These are phyloP conservation scores for Drosophila pseudoananassae DNA, from an alignment of 1,140 invertebrate genomes.

Conservation along the genomic window DNA sequence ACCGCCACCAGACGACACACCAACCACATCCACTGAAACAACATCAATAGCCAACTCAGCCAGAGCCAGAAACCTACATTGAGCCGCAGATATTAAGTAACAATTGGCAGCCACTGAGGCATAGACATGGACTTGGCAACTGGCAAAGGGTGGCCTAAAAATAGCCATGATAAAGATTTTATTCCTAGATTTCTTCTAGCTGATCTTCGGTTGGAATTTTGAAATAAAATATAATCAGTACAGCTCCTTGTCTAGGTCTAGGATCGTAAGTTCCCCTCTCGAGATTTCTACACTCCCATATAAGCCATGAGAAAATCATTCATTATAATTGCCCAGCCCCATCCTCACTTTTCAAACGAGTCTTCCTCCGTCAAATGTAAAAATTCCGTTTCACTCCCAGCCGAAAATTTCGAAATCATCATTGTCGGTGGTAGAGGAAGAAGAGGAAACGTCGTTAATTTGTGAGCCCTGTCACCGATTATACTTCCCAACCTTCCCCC, in stretches of 20 bases:
- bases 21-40: conserved; percentile 24
- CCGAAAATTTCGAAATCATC: conserved; percentile 51
- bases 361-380: conserved; percentile 23
- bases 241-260: too few relatives aligned
- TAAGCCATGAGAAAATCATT: conserved; percentile 16
- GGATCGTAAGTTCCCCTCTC: too few relatives aligned
- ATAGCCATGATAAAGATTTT: conserved; percentile 2
- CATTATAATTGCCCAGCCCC: conserved; percentile 38
- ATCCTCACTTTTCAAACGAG: conserved; percentile 26
- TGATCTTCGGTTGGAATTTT: too few relatives aligned
- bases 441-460: conserved; percentile 39
- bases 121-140: conserved; percentile 4
- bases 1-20: conserved; percentile 26
- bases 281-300: neutral
- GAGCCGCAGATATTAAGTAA: conserved; percentile 67
- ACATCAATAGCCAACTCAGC: conserved; percentile 4
- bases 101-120: conserved; percentile 43
- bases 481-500: conserved; percentile 23
- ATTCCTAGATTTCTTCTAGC: too few relatives aligned
- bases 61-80: conserved; percentile 63
- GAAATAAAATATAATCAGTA: too few relatives aligned
- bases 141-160: conserved; percentile 22
- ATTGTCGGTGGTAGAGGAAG: conserved; percentile 17
- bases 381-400: conserved; percentile 49
- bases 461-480: conserved; percentile 56